Conservation (phyloP, 2,113 vertebrate species). For the Pseudorhombus dupliciocellatus region DNA sequence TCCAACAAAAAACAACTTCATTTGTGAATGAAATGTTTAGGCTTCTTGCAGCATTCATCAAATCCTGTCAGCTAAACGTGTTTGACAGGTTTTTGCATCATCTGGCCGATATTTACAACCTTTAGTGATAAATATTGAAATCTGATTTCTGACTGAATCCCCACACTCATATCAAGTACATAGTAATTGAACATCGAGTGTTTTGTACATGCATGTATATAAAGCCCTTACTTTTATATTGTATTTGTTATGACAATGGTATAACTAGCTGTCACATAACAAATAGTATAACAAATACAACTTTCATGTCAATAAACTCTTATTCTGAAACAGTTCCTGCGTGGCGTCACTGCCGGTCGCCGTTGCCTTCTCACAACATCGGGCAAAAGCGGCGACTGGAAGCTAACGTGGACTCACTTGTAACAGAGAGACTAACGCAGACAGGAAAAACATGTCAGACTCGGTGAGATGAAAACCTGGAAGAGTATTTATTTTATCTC, state of each 20-base stretch:
- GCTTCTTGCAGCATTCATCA: conserved; percentile 2
- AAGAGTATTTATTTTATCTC: not conserved
- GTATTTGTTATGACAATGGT: too few species aligned
- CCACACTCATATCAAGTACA: too few species aligned
- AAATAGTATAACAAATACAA: too few species aligned
- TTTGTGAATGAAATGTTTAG: conserved; percentile 20
- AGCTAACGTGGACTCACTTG: conserved; percentile 29
- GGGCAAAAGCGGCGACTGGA: conserved; percentile 6
- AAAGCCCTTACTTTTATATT: too few species aligned
- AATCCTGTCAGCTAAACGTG: not conserved
- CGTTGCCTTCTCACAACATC: conserved; percentile 61
- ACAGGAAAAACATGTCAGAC: conserved; percentile 77
- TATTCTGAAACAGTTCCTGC: conserved; percentile 19
- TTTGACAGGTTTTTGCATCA: not conserved
- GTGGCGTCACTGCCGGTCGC: conserved; percentile 33
- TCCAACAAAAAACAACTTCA: conserved; percentile 61
- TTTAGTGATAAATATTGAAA: not conserved
- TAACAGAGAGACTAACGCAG: not conserved
- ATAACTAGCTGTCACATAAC: too few species aligned
- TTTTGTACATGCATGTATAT: too few species aligned
- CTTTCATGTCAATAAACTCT: not conserved
- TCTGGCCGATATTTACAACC: not conserved
- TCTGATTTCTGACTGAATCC: too few species aligned
- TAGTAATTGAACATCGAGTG: too few species aligned
- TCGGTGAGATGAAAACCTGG: conserved; percentile 65